phyloP scores from a whole-genome alignment of 2,113 vertebrate species.

The Plestiodon gilberti region DNA sequence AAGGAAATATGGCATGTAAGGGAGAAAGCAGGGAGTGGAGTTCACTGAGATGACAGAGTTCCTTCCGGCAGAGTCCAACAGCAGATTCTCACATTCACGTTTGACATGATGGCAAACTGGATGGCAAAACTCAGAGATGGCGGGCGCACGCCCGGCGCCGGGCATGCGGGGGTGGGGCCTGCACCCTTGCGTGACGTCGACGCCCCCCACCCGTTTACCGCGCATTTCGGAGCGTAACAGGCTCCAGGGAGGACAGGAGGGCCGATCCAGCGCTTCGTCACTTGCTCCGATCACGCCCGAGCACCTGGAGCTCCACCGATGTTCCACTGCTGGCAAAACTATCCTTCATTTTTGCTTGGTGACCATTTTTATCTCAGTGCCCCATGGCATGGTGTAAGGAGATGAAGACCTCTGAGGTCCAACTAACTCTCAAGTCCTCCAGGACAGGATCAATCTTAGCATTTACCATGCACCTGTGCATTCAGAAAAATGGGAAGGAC shows the following conservation, averaged over 20 bases:
- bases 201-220: no score
- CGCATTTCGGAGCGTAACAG: no score
- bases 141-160: no score
- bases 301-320: no score
- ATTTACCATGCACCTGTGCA: not conserved
- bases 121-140: no score
- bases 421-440: not conserved
- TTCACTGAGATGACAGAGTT: not conserved
- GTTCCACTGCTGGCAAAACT: no score
- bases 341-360: not conserved
- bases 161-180: no score
- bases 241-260: no score
- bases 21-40: not conserved
- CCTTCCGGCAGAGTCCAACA: not conserved
- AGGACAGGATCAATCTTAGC: not conserved
- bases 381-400: not conserved
- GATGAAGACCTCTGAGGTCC: not conserved
- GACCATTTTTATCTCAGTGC: not conserved
- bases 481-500: not conserved
- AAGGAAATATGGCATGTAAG: not conserved
- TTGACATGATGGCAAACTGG: not conserved
- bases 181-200: no score
- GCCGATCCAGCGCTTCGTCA: no score
- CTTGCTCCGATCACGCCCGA: no score
- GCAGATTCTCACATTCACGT: not conserved